Conservation (phyloP, 2,888 invertebrate genomes). For the Drosophila limbata region DNA sequence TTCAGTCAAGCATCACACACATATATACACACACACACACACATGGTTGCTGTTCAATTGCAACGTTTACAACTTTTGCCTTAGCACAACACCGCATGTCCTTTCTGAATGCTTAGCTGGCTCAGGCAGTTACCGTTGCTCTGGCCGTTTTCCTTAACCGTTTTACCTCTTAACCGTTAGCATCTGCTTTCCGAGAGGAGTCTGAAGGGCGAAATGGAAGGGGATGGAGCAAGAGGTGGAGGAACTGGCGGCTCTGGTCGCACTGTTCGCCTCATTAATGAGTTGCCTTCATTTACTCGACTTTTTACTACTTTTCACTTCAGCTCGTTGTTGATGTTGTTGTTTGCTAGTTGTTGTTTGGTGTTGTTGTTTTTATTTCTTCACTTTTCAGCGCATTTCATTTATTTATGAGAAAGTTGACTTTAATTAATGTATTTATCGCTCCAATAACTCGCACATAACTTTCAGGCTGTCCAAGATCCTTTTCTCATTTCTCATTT, state of each 20-base stretch:
- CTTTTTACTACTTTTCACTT: conserved; percentile 40
- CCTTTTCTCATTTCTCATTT: background rate
- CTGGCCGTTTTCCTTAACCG: background rate
- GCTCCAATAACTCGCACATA: conserved; percentile 75
- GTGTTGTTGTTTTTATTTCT: conserved; percentile 27
- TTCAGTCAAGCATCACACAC: conserved; percentile 36
- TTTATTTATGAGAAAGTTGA: conserved; percentile 78
- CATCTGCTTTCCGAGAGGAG: conserved; percentile 1
- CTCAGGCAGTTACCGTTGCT: background rate
- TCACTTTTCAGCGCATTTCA: conserved; percentile 64
- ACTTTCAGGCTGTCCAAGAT: conserved; percentile 47
- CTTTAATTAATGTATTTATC: conserved; percentile 82
- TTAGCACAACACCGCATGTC: conserved; percentile 32
- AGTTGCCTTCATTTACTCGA: conserved; percentile 26
- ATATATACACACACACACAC: conserved; percentile 2
- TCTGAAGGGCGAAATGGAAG: background rate
- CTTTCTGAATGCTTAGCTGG: conserved; percentile 16
- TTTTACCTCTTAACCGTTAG: conserved; percentile 6
- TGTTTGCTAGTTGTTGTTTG: conserved; percentile 6
- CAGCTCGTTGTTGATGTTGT: conserved; percentile 8
- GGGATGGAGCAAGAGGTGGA: background rate
- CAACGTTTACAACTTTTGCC: conserved; percentile 39
- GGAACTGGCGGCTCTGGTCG: conserved; percentile 17
- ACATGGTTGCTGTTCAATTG: conserved; percentile 24
- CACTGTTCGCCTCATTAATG: conserved; percentile 47